Percentiles rank a stretch among this genome's conserved stretches.
These are phyloP conservation scores for Chironomus tepperi DNA, from an alignment of 1,140 invertebrate genomes.

Conservation along the genomic window DNA sequence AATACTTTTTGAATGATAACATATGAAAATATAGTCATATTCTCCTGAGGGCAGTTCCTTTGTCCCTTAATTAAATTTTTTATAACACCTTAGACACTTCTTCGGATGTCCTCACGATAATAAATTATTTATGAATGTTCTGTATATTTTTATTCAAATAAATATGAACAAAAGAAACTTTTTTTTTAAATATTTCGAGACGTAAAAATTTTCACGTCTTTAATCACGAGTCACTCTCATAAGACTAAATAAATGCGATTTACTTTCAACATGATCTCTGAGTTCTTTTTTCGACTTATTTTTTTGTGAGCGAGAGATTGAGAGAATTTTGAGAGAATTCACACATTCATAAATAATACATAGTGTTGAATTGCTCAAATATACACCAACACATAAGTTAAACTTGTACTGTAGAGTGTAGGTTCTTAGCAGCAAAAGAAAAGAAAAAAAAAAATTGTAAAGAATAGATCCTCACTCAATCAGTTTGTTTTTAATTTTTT, in stretches of 20 bases:
- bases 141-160: neutral
- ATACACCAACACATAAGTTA: too few relatives aligned
- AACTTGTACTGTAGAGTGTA: too few relatives aligned
- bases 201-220: neutral
- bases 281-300: neutral
- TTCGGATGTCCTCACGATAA: neutral
- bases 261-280: neutral
- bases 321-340: neutral
- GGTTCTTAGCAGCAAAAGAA: too few relatives aligned
- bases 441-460: too few relatives aligned
- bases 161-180: neutral
- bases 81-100: neutral
- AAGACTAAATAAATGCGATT: neutral
- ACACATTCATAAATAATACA: neutral
- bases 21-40: neutral
- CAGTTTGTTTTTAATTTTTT: too few relatives aligned
- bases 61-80: constrained; percentile 1
- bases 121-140: too few relatives aligned
- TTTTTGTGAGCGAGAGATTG: neutral
- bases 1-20: neutral
- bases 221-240: neutral
- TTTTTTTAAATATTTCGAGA: neutral
- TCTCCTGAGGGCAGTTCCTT: neutral
- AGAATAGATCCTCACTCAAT: too few relatives aligned
- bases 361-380: neutral